phyloP scores from a whole-genome alignment of 53 echinoderm and acorn worm species.

The Apostichopus leukothele region DNA sequence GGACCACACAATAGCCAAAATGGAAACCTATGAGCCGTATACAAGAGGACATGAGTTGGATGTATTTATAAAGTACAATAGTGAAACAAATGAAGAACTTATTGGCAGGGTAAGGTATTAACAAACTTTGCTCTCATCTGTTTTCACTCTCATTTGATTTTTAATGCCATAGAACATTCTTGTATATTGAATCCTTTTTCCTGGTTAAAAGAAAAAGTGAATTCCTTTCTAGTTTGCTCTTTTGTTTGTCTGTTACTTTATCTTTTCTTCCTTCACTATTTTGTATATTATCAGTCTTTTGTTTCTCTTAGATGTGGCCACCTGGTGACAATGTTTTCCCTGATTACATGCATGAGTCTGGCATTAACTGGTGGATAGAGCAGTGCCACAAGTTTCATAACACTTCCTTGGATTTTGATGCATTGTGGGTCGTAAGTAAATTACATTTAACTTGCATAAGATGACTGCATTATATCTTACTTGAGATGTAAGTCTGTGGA shows the following conservation, averaged over 20 bases:
- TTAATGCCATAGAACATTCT: no score
- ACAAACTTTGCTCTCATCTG: no score
- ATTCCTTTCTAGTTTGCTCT: no score
- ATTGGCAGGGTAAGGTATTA: slow-evolving; percentile 49
- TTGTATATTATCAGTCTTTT: background rate
- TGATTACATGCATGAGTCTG: slow-evolving; percentile 56
- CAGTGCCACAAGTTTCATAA: slow-evolving; percentile 57
- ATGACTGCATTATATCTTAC: no score
- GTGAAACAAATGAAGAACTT: slow-evolving; percentile 42
- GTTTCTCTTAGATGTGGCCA: slow-evolving; percentile 67
- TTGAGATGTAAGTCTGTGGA: no score
- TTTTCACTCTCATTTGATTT: no score
- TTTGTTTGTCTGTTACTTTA: no score
- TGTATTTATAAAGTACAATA: slow-evolving; percentile 63
- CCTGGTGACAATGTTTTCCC: slow-evolving; percentile 60
- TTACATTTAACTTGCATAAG: background rate
- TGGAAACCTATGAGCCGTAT: slow-evolving; percentile 64
- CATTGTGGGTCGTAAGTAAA: slow-evolving; percentile 80
- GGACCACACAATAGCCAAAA: slow-evolving; percentile 70
- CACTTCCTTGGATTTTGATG: slow-evolving; percentile 63
- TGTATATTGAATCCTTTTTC: no score
- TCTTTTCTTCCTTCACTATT: no score
- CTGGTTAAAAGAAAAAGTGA: no score
- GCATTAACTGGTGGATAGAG: slow-evolving; percentile 63
- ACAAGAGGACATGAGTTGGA: slow-evolving; percentile 58